Percentiles rank a stretch among this genome's conserved stretches.
Evolutionary conservation across 2,113 vertebrate genomes (phyloP).

Genomic region (Corydoras maculifer): DNA sequence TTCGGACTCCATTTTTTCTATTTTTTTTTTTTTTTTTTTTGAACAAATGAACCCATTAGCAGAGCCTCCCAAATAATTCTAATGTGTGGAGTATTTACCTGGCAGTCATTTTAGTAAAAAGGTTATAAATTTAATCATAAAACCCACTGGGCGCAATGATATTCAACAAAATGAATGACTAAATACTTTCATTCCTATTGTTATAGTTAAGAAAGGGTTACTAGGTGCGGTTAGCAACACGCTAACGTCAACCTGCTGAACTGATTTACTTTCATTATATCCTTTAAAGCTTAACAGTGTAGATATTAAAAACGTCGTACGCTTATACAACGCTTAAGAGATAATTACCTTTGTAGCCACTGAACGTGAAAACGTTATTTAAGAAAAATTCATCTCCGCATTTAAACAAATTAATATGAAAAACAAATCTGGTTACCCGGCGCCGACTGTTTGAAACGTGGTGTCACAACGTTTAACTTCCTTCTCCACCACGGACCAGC

Average conservation of each 20-base stretch:
- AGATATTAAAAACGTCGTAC: neutral
- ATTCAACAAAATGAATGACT: neutral
- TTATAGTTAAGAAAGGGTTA: neutral
- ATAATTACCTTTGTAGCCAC: neutral
- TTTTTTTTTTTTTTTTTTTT: no score
- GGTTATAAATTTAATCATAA: no score
- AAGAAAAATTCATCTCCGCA: neutral
- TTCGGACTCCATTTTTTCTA: no score
- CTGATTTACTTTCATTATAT: neutral
- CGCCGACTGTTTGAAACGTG: conserved; percentile 10
- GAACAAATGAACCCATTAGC: no score
- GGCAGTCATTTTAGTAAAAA: no score
- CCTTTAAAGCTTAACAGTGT: no score
- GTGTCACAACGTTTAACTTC: conserved; percentile 20
- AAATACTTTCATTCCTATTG: neutral
- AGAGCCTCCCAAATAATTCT: no score
- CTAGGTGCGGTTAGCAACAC: neutral
- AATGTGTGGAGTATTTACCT: no score
- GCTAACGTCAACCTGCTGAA: neutral
- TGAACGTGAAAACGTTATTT: neutral
- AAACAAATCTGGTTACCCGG: neutral
- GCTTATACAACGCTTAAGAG: no score
- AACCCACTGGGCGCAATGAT: no score
- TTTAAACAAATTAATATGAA: neutral
- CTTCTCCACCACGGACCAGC: neutral